Base-by-base conservation (phyloP, 2,797 vertebrate genomes). In the Arrhamphus sclerolepis region DNA sequence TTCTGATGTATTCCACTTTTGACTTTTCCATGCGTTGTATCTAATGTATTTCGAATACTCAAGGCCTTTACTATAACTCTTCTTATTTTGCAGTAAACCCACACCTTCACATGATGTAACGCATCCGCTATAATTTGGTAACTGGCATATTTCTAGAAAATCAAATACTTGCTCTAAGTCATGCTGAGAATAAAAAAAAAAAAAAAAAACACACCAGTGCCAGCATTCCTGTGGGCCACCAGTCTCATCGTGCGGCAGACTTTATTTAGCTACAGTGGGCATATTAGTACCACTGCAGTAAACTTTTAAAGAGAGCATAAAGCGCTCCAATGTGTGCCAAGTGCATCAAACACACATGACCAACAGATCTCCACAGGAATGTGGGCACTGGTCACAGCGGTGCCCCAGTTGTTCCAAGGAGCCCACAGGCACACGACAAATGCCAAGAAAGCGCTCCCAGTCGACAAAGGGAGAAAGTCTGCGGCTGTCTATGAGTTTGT, bases 251-350 rank as follows among this genome's bases (percentile, higher is more conserved):
- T 7, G 2, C 40, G 21, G 46, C 21, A 29, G 44, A 48, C 51
- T 17, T n/a, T 55, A 67, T 62, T 60, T 51, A 28, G 60, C 46
- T 14, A 38, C 41, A 41, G 40, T 41, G 19, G 56, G 24, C 46
- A 46, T 29, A 22, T 42, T n/a, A 26, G 43, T 20, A 52, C 43
- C 13, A 56, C 1, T 16, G 48, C 11, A 0, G 18, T 51, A 51
- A 62, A 59, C 49, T 63, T 41, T 60, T 31, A 31, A 7, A 31
- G 29, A 7, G 29, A 31, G 41, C 31, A 48, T 66, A 43, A 78
- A 68, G 43, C 39, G 29, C 82, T 71, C 40, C 74, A 79, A 69
- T 64, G 77, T 79, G 57, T 50, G 31, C 54, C 21, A 22, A 73
- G 62, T 78, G 71, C 43, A 44, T 80, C 74, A 75, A 16, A 41